A percentile compares a stretch with the other conserved stretches of the same genome.
These are phyloP conservation scores for Bhutanitis thaidina DNA, from an alignment of 2,888 invertebrate genomes.

Conservation along the genomic window DNA sequence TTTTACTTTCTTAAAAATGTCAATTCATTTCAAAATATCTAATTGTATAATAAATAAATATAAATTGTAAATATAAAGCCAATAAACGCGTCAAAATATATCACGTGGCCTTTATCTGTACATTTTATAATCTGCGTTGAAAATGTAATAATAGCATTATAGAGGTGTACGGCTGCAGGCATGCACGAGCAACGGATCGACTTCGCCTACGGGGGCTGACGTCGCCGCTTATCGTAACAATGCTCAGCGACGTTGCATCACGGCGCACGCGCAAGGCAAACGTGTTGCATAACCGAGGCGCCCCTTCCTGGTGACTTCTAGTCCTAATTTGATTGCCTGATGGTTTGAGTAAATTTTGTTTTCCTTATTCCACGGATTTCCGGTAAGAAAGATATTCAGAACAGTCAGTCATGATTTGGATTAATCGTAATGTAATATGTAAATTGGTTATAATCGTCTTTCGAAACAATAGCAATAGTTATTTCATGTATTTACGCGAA, in stretches of 20 bases:
- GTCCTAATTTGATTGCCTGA: background rate
- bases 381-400: no score
- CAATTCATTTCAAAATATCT: no score
- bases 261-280: slow-evolving; percentile 27
- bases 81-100: background rate
- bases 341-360: background rate
- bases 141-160: slow-evolving; percentile 18
- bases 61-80: background rate
- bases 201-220: slow-evolving; percentile 34
- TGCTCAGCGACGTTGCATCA: slow-evolving; percentile 34
- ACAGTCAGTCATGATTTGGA: no score
- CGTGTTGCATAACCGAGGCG: slow-evolving; percentile 12
- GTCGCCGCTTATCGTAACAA: slow-evolving; percentile 34
- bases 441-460: no score
- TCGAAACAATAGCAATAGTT: no score
- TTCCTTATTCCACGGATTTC: no score
- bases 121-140: slow-evolving; percentile 18
- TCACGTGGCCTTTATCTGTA: slow-evolving; percentile 12
- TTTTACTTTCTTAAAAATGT: no score
- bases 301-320: background rate
- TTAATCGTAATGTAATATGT: no score
- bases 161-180: slow-evolving; percentile 14
- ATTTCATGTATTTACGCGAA: no score
- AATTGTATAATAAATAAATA: no score
- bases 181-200: slow-evolving; percentile 20